Evolutionary conservation across 2,888 invertebrate species (phyloP).

Genomic region (Gryllus longicercus): DNA sequence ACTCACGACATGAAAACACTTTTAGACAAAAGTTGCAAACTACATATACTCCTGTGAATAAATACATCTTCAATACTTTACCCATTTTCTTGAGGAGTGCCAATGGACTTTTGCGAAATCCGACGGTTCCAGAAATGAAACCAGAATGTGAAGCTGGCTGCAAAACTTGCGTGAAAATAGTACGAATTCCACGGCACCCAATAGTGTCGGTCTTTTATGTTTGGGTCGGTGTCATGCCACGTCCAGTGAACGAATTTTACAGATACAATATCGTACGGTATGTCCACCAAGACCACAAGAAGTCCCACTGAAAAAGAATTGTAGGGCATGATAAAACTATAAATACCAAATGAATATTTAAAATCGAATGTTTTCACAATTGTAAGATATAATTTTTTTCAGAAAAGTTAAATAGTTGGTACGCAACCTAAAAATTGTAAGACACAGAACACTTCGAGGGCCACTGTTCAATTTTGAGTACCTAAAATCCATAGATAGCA

Average conservation of each 20-base stretch:
- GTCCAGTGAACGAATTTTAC: constrained; percentile 79
- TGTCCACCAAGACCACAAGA: constrained; percentile 66
- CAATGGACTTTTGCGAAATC: not conserved
- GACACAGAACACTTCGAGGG: no score
- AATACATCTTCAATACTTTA: no score
- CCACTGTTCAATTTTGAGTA: no score
- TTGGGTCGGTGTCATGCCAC: constrained; percentile 76
- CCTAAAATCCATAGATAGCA: no score
- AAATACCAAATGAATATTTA: not conserved
- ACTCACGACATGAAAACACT: no score
- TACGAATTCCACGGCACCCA: constrained; percentile 78
- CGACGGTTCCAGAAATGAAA: constrained; percentile 55
- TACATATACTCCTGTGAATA: no score
- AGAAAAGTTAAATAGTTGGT: no score
- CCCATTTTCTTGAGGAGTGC: no score
- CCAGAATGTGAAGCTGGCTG: constrained; percentile 66
- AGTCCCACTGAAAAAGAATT: constrained; percentile 57
- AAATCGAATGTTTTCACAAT: no score
- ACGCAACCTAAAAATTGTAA: no score
- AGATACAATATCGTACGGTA: constrained; percentile 75
- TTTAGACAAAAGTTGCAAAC: no score
- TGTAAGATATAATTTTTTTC: no score
- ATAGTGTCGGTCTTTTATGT: constrained; percentile 56
- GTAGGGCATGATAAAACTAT: not conserved
- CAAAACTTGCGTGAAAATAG: constrained; percentile 75